These are phyloP conservation scores for Scytalopus superciliaris DNA, from an alignment of 2,113 vertebrate species.

Conservation along the genomic window DNA sequence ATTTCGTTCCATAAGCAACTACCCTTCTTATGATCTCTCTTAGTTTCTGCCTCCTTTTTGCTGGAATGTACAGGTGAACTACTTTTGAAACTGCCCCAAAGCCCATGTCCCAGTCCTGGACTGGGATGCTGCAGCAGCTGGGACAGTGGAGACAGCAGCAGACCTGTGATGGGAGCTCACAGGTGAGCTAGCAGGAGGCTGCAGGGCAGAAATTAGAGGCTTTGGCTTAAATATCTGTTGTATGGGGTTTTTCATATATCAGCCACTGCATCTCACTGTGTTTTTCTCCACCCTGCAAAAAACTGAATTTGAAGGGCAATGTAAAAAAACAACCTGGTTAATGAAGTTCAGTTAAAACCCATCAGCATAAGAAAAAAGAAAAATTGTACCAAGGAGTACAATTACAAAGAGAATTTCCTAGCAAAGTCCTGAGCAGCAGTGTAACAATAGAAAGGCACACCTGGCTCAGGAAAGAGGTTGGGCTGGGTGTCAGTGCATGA, in stretches of 20 bases:
- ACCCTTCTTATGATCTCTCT: background rate
- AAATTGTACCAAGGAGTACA: background rate
- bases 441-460: background rate
- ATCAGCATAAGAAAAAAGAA: background rate
- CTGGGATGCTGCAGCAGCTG: background rate
- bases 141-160: background rate
- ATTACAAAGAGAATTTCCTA: background rate
- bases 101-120: rapidly evolving
- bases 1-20: background rate
- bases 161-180: background rate
- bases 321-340: background rate
- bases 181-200: background rate
- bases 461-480: background rate
- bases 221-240: background rate
- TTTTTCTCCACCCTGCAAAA: background rate
- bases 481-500: background rate
- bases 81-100: background rate
- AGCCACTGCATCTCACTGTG: rapidly evolving
- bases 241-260: rapidly evolving
- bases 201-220: background rate
- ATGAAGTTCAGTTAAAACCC: background rate
- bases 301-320: background rate
- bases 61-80: background rate
- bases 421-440: background rate
- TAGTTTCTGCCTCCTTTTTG: background rate